A percentile compares a stretch with the other conserved stretches of the same genome.
Evolutionary conservation across 2,888 invertebrate genomes (phyloP).

Genomic region (Eupithecia centaureata): DNA sequence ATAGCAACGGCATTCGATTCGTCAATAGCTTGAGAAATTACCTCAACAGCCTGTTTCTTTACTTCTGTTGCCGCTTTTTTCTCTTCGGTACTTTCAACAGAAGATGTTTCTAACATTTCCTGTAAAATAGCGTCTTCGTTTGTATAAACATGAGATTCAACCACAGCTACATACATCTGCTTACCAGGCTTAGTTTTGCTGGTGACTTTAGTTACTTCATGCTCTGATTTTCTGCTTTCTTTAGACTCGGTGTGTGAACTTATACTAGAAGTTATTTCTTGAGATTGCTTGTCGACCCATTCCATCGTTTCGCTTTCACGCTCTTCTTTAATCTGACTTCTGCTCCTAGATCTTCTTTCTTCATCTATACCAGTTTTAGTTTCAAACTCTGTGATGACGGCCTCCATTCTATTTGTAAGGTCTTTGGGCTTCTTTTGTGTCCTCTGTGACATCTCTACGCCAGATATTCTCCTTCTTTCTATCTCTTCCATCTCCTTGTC

Average conservation of each 20-base stretch:
- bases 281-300: slow-evolving; percentile 55
- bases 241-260: slow-evolving; percentile 46
- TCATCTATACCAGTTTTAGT: slow-evolving; percentile 64
- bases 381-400: slow-evolving; percentile 74
- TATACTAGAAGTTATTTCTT: slow-evolving; percentile 48
- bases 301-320: slow-evolving; percentile 62
- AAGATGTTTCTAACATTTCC: slow-evolving; percentile 62
- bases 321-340: slow-evolving; percentile 63
- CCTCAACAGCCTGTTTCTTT: slow-evolving; percentile 50
- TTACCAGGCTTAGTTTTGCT: slow-evolving; percentile 51
- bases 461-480: slow-evolving; percentile 52
- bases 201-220: slow-evolving; percentile 45
- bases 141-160: slow-evolving; percentile 76
- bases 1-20: slow-evolving; percentile 24
- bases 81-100: slow-evolving; percentile 48
- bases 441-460: slow-evolving; percentile 71
- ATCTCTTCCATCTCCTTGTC: slow-evolving; percentile 35
- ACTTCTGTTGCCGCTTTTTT: slow-evolving; percentile 38
- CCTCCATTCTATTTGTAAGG: slow-evolving; percentile 68
- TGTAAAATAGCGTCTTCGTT: slow-evolving; percentile 72
- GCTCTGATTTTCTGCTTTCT: slow-evolving; percentile 50
- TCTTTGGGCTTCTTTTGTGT: slow-evolving; percentile 68
- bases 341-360: slow-evolving; percentile 59
- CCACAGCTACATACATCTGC: slow-evolving; percentile 71
- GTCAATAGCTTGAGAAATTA: slow-evolving; percentile 52